phyloP scores from a whole-genome alignment of 2,113 vertebrate genomes.

The Oenanthe melanoleuca region DNA sequence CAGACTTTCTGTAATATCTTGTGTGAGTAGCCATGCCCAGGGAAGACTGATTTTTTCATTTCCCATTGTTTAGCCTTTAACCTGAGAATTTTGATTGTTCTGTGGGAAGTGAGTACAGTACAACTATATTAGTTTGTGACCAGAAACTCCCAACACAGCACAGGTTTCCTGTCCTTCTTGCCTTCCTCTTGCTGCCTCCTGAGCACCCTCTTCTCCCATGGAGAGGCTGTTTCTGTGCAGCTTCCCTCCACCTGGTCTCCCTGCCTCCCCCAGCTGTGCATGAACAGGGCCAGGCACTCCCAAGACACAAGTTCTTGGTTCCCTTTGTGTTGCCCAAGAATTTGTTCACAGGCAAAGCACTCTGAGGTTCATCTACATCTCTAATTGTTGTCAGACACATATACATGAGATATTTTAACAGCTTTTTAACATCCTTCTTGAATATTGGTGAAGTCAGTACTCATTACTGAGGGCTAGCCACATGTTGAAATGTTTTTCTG shows the following conservation, averaged over 20 bases:
- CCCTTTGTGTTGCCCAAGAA: neutral
- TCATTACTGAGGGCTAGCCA: neutral
- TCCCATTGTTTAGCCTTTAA: neutral
- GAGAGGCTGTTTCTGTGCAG: neutral
- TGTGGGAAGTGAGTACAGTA: neutral
- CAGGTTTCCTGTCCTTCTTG: neutral
- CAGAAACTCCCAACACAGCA: neutral
- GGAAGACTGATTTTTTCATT: neutral
- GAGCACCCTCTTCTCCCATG: fast-evolving
- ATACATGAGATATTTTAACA: constrained; percentile 21
- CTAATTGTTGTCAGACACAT: neutral
- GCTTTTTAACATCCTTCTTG: neutral
- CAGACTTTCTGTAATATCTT: neutral
- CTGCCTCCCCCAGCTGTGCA: neutral
- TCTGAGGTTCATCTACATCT: neutral
- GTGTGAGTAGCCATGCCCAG: neutral
- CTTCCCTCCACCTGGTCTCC: neutral
- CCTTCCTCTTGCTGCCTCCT: neutral
- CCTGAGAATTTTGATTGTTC: neutral
- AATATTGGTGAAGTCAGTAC: neutral
- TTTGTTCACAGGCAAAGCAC: neutral
- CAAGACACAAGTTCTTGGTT: neutral
- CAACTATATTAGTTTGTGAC: neutral
- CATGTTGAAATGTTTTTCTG: constrained; percentile 23
- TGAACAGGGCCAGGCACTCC: neutral